Evolutionary conservation across 2,888 invertebrate genomes (phyloP).

Genomic region (Volucella inflata): DNA sequence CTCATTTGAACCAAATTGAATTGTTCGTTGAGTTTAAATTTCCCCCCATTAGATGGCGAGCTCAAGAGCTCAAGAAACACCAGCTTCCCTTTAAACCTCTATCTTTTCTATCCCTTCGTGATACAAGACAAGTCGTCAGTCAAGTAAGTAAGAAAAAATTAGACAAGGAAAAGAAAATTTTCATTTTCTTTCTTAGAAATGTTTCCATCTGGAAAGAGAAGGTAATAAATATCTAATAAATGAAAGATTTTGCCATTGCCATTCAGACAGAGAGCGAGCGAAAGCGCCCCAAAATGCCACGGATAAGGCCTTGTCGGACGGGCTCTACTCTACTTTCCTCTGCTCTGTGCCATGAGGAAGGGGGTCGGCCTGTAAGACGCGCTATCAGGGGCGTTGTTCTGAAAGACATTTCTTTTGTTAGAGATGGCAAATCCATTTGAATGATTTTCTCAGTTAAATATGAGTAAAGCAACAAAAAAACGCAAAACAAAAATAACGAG

Average conservation of each 20-base stretch:
- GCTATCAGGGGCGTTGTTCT: conserved; percentile 27
- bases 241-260: conserved; percentile 55
- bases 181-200: conserved; percentile 23
- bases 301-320: conserved; percentile 17
- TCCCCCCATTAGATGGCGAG: too few species aligned
- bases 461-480: neutral
- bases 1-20: conserved; percentile 45
- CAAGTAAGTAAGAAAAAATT: too few species aligned
- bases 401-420: conserved; percentile 54
- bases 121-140: too few species aligned
- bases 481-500: neutral
- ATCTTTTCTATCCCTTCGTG: too few species aligned
- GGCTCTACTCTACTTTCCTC: neutral
- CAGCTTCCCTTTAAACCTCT: too few species aligned
- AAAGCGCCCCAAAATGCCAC: neutral
- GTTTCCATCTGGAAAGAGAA: conserved; percentile 60
- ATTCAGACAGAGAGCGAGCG: conserved; percentile 16
- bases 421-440: conserved; percentile 34
- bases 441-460: conserved; percentile 14
- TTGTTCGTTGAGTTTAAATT: conserved; percentile 26
- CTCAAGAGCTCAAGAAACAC: too few species aligned
- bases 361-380: neutral
- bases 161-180: neutral
- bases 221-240: conserved; percentile 72
- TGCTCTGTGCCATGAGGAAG: neutral